Conservation (phyloP, 1,140 invertebrate genomes). For the Bombus sibiricus region DNA sequence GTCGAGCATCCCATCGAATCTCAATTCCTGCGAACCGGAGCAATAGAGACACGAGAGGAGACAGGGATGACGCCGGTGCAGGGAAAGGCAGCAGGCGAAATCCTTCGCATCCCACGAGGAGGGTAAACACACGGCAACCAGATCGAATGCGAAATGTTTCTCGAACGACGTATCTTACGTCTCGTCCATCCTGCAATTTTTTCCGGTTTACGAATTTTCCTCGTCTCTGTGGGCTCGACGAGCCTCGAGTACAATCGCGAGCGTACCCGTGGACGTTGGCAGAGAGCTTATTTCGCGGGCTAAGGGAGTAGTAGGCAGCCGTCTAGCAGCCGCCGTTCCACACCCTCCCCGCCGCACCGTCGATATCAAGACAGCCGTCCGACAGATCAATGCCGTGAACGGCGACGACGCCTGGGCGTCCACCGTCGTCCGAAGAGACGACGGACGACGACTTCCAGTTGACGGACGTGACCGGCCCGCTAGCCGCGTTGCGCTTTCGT, state of each 20-base stretch:
- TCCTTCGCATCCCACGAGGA: slow-evolving; percentile 11
- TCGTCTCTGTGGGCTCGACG: background rate
- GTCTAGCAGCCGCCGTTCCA: slow-evolving; percentile 65
- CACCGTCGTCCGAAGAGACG: slow-evolving; percentile 64
- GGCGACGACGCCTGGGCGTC: slow-evolving; percentile 77
- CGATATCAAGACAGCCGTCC: slow-evolving; percentile 80
- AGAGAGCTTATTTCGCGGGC: slow-evolving; percentile 24
- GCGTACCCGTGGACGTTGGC: background rate
- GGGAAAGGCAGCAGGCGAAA: slow-evolving; percentile 14
- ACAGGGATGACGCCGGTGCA: background rate
- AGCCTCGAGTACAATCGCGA: background rate
- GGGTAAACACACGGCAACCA: background rate
- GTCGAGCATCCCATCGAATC: background rate
- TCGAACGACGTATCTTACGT: background rate
- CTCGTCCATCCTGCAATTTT: background rate
- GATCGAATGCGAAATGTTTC: background rate
- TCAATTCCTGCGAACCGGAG: background rate
- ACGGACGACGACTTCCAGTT: slow-evolving; percentile 63
- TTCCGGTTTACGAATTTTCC: background rate
- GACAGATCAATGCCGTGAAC: slow-evolving; percentile 81
- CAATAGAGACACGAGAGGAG: background rate
- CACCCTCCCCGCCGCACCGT: slow-evolving; percentile 69
- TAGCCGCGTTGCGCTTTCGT: background rate
- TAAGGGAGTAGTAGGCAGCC: slow-evolving; percentile 61
- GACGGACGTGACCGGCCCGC: slow-evolving; percentile 16